A percentile compares a stretch with the other conserved stretches of the same genome.
Conservation (phyloP, 2,888 invertebrate species). For the Kryphioiulus occultus region DNA sequence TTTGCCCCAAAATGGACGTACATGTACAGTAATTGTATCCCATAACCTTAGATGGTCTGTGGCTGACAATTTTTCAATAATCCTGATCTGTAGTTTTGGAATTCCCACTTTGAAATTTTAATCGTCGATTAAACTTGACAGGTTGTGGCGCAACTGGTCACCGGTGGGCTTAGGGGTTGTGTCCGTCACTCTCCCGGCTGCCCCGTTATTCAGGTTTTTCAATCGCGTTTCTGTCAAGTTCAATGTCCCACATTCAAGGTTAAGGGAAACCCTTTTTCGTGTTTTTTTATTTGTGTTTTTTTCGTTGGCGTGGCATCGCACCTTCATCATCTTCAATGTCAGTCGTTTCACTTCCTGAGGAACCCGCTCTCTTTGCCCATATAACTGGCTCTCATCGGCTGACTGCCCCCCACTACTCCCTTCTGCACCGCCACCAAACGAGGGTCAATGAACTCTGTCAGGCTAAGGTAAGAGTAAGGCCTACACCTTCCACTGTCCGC, state of each 20-base stretch:
- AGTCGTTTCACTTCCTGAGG: constrained; percentile 45
- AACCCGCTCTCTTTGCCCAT: constrained; percentile 45
- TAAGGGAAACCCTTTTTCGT: constrained; percentile 43
- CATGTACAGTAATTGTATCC: too few relatives aligned
- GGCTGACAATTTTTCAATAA: too few relatives aligned
- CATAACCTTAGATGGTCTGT: too few relatives aligned
- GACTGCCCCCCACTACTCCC: constrained; percentile 29
- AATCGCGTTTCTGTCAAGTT: constrained; percentile 40
- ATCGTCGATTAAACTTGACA: not conserved
- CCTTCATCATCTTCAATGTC: constrained; percentile 42
- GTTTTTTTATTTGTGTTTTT: constrained; percentile 12
- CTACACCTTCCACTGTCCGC: not conserved
- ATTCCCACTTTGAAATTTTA: not conserved
- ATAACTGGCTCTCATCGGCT: constrained; percentile 42
- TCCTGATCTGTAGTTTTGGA: not conserved
- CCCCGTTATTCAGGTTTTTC: constrained; percentile 28
- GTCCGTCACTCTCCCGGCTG: constrained; percentile 5
- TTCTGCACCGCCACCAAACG: not conserved
- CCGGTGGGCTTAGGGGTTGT: not conserved
- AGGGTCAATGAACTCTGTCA: constrained; percentile 39
- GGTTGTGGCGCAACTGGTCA: not conserved
- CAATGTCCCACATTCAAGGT: constrained; percentile 45
- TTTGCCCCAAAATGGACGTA: too few relatives aligned
- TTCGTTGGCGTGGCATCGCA: constrained; percentile 20
- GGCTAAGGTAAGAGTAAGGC: not conserved